Percentiles rank a stretch among this genome's conserved stretches.
These are phyloP conservation scores for Acrobasis suavella DNA, from an alignment of 2,888 invertebrate genomes.

Conservation along the genomic window DNA sequence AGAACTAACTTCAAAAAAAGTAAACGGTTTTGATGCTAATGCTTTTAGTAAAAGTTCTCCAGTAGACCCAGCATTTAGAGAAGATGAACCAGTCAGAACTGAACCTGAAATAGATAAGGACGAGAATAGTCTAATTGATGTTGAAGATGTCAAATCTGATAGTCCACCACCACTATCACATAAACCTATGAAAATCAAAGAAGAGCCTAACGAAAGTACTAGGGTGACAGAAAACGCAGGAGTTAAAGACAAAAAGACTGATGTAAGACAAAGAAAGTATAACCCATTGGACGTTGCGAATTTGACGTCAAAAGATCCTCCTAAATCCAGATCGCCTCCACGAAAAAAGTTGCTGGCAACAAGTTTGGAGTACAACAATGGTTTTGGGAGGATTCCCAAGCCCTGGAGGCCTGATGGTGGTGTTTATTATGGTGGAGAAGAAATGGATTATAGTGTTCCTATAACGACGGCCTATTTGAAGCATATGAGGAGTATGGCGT, in stretches of 20 bases:
- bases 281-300: constrained; percentile 85
- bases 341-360: constrained; percentile 75
- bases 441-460: constrained; percentile 92
- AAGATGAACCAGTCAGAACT: constrained; percentile 69
- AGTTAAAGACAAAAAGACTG: constrained; percentile 61
- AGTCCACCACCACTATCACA: constrained; percentile 51
- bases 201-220: constrained; percentile 54
- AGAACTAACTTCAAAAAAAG: constrained; percentile 70
- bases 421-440: constrained; percentile 69
- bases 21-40: constrained; percentile 54
- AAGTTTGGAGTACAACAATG: constrained; percentile 57
- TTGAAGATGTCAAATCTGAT: constrained; percentile 71
- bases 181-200: constrained; percentile 44
- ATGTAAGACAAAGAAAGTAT: constrained; percentile 72
- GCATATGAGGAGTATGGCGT: constrained; percentile 88
- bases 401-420: constrained; percentile 83
- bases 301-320: constrained; percentile 83
- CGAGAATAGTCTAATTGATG: constrained; percentile 73
- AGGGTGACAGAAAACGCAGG: constrained; percentile 54
- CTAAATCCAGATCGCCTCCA: constrained; percentile 73
- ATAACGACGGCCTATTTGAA: constrained; percentile 95
- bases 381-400: constrained; percentile 78
- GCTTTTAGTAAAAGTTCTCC: constrained; percentile 59
- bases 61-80: constrained; percentile 66
- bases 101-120: constrained; percentile 78